Percentiles rank a stretch among this genome's conserved stretches.
Conservation (phyloP, 1,140 invertebrate species). For the Diploscapter pachys region DNA sequence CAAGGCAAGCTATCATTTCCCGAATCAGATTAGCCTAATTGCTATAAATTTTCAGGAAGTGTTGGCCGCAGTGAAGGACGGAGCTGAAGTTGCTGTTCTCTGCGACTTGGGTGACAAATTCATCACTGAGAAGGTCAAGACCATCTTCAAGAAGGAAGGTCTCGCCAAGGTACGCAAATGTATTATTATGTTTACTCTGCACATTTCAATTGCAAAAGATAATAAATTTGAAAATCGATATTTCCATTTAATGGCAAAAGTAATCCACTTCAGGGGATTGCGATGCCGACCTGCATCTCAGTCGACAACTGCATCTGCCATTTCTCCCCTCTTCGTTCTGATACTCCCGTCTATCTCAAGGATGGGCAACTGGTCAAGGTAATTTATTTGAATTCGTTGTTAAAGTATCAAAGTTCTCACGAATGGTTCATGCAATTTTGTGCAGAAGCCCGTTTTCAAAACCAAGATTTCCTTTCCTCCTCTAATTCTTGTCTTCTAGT, state of each 20-base stretch:
- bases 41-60: constrained; percentile 71
- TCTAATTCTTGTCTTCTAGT: neutral
- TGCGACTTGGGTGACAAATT: constrained; percentile 87
- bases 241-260: no score
- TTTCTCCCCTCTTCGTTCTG: constrained; percentile 88
- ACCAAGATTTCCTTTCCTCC: no score
- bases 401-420: no score
- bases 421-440: no score
- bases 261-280: constrained; percentile 68
- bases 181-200: neutral
- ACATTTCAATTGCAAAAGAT: no score
- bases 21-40: constrained; percentile 31
- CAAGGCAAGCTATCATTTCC: constrained; percentile 39
- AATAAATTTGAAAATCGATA: no score
- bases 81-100: constrained; percentile 81
- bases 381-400: neutral
- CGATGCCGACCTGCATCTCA: constrained; percentile 96
- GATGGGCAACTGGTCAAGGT: constrained; percentile 92
- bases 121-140: constrained; percentile 77
- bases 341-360: constrained; percentile 80
- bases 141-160: constrained; percentile 96
- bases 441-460: no score
- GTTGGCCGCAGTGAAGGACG: constrained; percentile 79
- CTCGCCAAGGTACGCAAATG: constrained; percentile 76
- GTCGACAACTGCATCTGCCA: constrained; percentile 99